A percentile compares a stretch with the other conserved stretches of the same genome.
Conservation (phyloP, 2,113 vertebrate genomes). For the Paramormyrops kingsleyae region DNA sequence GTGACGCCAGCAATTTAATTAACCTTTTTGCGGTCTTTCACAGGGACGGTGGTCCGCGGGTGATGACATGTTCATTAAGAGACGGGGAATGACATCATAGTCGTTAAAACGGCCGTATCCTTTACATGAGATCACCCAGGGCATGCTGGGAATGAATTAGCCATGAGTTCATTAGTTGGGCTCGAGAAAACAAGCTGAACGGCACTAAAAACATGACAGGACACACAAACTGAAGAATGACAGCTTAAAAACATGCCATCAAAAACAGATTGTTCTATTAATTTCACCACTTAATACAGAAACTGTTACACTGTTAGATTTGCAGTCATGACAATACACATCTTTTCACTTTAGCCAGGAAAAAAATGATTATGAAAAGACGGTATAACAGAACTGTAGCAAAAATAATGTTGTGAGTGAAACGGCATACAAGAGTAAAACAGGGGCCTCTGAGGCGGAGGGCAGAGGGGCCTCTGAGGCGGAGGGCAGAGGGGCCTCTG, state of each 20-base stretch:
- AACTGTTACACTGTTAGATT: background rate
- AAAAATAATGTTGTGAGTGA: background rate
- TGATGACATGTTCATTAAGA: background rate
- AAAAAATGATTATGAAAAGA: background rate
- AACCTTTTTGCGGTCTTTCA: background rate
- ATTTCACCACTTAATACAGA: background rate
- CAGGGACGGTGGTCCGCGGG: constrained; percentile 7
- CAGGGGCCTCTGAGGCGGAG: background rate
- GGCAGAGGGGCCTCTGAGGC: background rate
- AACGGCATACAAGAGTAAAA: background rate
- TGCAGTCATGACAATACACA: background rate
- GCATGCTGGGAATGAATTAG: constrained; percentile 5
- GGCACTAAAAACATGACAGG: background rate
- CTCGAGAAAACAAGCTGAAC: background rate
- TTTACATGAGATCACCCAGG: constrained; percentile 17
- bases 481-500: background rate
- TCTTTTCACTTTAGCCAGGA: background rate
- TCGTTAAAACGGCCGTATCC: constrained; percentile 13
- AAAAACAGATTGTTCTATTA: background rate
- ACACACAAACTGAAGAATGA: background rate
- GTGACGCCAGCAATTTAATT: constrained; percentile 16
- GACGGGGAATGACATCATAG: constrained; percentile 16
- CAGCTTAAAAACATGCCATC: background rate
- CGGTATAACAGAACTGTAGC: background rate
- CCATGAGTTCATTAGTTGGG: constrained; percentile 8